phyloP scores from a whole-genome alignment of 2,797 vertebrate species.

The Siniperca undulata region DNA sequence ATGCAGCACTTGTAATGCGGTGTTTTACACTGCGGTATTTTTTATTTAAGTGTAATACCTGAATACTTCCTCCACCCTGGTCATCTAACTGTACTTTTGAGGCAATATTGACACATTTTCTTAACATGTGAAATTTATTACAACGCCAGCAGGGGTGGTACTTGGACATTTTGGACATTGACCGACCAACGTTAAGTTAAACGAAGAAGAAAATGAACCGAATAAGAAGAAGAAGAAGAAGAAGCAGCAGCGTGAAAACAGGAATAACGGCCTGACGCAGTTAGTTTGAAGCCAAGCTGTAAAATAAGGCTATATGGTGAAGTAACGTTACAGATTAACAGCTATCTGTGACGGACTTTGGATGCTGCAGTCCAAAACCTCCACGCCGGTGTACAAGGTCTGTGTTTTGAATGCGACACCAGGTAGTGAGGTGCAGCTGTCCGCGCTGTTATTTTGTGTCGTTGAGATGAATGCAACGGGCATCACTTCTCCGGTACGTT shows the following conservation, averaged over 20 bases:
- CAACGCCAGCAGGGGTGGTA: constrained; percentile 40
- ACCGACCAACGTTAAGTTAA: neutral
- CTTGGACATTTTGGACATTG: fast-evolving
- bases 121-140: neutral
- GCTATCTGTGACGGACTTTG: constrained; percentile 78
- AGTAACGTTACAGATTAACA: constrained; percentile 48
- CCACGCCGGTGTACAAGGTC: constrained; percentile 28
- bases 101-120: neutral
- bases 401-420: constrained; percentile 4
- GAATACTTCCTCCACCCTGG: neutral
- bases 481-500: constrained; percentile 2
- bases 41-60: neutral
- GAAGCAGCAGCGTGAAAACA: neutral
- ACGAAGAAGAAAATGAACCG: neutral
- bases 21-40: neutral
- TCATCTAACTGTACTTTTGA: neutral
- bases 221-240: constrained; percentile 2
- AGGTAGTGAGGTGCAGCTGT: neutral
- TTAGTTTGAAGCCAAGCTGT: neutral
- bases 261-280: constrained; percentile 64
- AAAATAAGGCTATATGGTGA: neutral
- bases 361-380: constrained; percentile 41
- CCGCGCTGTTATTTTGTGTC: neutral
- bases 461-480: constrained; percentile 30
- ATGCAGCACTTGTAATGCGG: too few species aligned